Percentiles rank a stretch among this genome's conserved stretches.
These are phyloP conservation scores for Bemisia tabaci DNA, from an alignment of 1,140 invertebrate genomes.

Conservation along the genomic window DNA sequence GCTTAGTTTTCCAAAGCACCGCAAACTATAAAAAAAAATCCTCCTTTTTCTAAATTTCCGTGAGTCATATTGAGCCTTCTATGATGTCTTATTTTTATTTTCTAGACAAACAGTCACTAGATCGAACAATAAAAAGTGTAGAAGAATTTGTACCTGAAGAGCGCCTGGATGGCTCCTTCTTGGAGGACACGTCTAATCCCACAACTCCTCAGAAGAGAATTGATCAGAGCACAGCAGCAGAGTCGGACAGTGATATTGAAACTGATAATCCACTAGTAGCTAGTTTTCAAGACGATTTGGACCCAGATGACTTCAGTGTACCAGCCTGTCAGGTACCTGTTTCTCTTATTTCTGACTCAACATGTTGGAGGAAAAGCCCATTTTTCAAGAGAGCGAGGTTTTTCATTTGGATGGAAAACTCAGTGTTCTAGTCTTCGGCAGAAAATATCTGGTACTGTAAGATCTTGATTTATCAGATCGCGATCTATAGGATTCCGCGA, in stretches of 20 bases:
- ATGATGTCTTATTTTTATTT: background rate
- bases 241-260: slow-evolving; percentile 62
- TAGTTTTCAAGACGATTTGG: slow-evolving; percentile 74
- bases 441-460: too few relatives aligned
- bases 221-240: slow-evolving; percentile 23
- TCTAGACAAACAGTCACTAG: background rate
- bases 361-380: too few relatives aligned
- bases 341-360: too few relatives aligned
- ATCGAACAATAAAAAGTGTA: slow-evolving; percentile 38
- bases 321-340: slow-evolving; percentile 4
- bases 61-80: background rate
- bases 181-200: slow-evolving; percentile 49
- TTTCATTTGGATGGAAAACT: too few relatives aligned
- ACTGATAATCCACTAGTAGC: slow-evolving; percentile 71
- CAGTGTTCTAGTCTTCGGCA: too few relatives aligned
- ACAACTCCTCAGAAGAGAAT: slow-evolving; percentile 34
- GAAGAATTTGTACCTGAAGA: slow-evolving; percentile 79
- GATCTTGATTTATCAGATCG: too few relatives aligned
- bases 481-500: too few relatives aligned
- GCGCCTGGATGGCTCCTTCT: slow-evolving; percentile 63
- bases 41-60: background rate
- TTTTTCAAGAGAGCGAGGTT: too few relatives aligned
- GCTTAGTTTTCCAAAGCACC: too few relatives aligned
- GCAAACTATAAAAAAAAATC: too few relatives aligned
- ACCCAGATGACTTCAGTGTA: slow-evolving; percentile 42